Evolutionary conservation across 2,113 vertebrate species (phyloP).

Genomic region (Scolopax mira): DNA sequence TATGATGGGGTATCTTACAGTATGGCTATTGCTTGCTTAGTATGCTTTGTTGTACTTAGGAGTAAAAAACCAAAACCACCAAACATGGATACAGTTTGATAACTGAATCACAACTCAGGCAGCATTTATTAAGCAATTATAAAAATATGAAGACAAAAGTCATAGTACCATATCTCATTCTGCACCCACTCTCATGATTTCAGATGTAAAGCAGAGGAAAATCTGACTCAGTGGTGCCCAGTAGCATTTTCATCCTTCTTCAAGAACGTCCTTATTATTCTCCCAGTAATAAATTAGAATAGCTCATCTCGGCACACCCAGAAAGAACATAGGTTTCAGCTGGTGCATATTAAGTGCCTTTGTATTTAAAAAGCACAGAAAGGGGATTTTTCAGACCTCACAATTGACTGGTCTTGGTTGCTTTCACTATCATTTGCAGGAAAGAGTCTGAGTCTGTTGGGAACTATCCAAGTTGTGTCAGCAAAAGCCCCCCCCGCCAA

Average conservation of each 20-base stretch:
- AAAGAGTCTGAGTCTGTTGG: not conserved
- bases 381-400: not conserved
- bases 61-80: fast-evolving
- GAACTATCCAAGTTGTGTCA: not conserved
- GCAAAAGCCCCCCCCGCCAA: not conserved
- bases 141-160: not conserved
- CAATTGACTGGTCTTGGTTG: not conserved
- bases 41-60: not conserved
- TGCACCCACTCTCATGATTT: not conserved
- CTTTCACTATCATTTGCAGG: not conserved
- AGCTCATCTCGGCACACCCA: not conserved
- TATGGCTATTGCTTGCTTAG: not conserved
- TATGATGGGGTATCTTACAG: not conserved
- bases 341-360: not conserved
- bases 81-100: not conserved
- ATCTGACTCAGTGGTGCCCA: not conserved
- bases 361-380: not conserved
- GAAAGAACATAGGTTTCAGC: not conserved
- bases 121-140: not conserved
- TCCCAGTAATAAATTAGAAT: not conserved
- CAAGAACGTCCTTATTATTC: not conserved
- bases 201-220: not conserved
- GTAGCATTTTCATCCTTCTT: not conserved
- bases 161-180: not conserved
- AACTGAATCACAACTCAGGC: not conserved